Evolutionary conservation across 1,140 invertebrate species (phyloP).

Genomic region (Penaeus indicus): DNA sequence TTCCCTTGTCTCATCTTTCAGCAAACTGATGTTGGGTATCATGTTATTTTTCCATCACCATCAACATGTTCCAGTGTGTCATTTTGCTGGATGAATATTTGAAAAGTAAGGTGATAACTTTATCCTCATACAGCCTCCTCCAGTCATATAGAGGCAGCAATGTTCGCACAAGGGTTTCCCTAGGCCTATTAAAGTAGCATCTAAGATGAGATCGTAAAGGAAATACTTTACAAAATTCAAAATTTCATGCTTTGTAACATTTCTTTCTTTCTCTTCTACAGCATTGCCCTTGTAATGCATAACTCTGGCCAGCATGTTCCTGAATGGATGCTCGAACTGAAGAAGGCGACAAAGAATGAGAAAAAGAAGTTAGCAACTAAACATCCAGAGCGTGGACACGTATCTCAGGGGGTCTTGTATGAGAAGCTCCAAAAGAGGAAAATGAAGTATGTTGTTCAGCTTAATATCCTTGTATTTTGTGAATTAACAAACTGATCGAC

Average conservation of each 20-base stretch:
- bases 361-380: slow-evolving; percentile 75
- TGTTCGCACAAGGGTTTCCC: background rate
- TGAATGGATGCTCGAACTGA: slow-evolving; percentile 87
- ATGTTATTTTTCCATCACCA: too few species aligned
- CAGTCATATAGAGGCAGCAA: background rate
- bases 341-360: slow-evolving; percentile 78
- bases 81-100: too few species aligned
- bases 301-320: slow-evolving; percentile 92
- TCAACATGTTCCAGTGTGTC: too few species aligned
- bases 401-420: slow-evolving; percentile 75
- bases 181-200: background rate
- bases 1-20: too few species aligned
- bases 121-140: too few species aligned
- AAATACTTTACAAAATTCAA: too few species aligned
- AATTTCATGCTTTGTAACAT: background rate
- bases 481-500: too few species aligned
- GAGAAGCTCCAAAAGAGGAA: slow-evolving; percentile 67
- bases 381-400: slow-evolving; percentile 76
- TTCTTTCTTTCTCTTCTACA: slow-evolving; percentile 20
- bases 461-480: too few species aligned
- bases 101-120: too few species aligned
- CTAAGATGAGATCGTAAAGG: background rate
- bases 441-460: background rate
- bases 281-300: slow-evolving; percentile 65
- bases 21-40: too few species aligned